phyloP scores from a whole-genome alignment of 2,797 vertebrate species.

The Ptychadena robeensis region DNA sequence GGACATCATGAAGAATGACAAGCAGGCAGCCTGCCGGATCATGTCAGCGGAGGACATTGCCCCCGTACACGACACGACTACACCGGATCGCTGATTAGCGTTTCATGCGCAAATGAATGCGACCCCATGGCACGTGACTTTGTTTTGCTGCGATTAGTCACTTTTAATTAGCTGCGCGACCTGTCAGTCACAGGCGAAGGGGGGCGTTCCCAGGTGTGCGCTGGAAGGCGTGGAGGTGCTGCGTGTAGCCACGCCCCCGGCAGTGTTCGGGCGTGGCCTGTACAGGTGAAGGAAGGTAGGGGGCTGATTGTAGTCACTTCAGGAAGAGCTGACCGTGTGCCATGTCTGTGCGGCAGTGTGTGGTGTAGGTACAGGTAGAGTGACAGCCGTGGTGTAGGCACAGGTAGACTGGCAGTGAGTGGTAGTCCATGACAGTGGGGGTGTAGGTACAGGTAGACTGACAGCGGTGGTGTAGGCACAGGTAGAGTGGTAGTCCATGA shows the following conservation, averaged over 20 bases:
- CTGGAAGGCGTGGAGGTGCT: not conserved
- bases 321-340: constrained; percentile 36
- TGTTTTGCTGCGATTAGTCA: not conserved
- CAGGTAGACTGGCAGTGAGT: not conserved
- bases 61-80: not conserved
- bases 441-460: not conserved
- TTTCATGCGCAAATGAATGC: not conserved
- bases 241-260: constrained; percentile 40
- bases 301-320: constrained; percentile 35
- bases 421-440: not conserved
- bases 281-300: constrained; percentile 46
- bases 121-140: constrained; percentile 7
- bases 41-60: not conserved
- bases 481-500: not conserved
- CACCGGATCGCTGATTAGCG: not conserved
- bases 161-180: not conserved
- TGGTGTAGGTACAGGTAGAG: too few species aligned
- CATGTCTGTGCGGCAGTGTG: too few species aligned
- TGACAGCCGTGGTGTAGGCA: not conserved
- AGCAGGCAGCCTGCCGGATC: not conserved
- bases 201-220: constrained; percentile 36
- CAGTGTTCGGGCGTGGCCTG: constrained; percentile 20
- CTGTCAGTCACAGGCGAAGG: not conserved
- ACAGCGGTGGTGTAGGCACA: not conserved
- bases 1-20: not conserved